phyloP scores from a whole-genome alignment of 1,140 invertebrate species.

The Oreohelix idahoensis region DNA sequence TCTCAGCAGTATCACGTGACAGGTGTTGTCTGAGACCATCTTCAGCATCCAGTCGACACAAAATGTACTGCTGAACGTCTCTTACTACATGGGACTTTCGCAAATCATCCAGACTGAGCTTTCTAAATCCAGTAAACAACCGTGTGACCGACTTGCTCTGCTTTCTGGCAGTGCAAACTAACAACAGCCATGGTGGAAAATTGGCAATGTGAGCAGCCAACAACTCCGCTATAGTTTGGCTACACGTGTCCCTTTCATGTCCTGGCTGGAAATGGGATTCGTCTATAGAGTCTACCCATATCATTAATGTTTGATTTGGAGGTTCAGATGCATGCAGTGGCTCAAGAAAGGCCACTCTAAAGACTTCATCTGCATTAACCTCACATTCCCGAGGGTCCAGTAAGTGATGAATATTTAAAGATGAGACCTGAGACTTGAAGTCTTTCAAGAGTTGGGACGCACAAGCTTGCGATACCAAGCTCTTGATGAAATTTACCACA shows the following conservation, averaged over 20 bases:
- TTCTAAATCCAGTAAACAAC: constrained; percentile 95
- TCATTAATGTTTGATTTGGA: constrained; percentile 84
- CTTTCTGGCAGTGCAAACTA: constrained; percentile 91
- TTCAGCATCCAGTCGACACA: constrained; percentile 84
- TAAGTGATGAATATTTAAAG: constrained; percentile 55
- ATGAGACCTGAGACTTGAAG: constrained; percentile 44
- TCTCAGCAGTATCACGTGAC: constrained; percentile 89
- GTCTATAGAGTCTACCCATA: constrained; percentile 93
- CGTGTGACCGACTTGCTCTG: constrained; percentile 85
- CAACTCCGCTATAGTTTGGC: constrained; percentile 83
- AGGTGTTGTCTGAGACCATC: constrained; percentile 83
- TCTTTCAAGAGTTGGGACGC: background rate
- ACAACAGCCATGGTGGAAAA: constrained; percentile 93
- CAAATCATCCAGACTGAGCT: constrained; percentile 89
- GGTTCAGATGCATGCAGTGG: constrained; percentile 84
- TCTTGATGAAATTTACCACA: constrained; percentile 86
- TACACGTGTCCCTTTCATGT: constrained; percentile 74
- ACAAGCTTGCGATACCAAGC: constrained; percentile 84
- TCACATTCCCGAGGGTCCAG: constrained; percentile 61
- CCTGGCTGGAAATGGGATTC: constrained; percentile 76
- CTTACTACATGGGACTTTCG: constrained; percentile 86
- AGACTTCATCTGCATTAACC: constrained; percentile 86
- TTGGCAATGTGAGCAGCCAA: constrained; percentile 90
- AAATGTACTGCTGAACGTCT: constrained; percentile 95
- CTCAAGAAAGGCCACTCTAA: constrained; percentile 86